Conservation (phyloP, 2,888 invertebrate genomes). For the Peribatodes rhomboidaria region DNA sequence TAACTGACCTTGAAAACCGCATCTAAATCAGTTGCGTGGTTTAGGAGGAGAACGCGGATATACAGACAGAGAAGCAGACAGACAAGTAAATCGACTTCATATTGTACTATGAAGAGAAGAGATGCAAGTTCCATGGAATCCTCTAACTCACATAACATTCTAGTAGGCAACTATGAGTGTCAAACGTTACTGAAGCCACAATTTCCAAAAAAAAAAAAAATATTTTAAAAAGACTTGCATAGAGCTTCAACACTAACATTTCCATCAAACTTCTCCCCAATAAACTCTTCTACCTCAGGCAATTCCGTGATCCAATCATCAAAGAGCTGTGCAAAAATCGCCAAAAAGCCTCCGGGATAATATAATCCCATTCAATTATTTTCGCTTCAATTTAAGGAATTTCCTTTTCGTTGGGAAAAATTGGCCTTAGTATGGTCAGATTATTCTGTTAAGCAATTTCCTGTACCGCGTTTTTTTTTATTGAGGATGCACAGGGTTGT, state of each 20-base stretch:
- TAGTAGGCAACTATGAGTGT: too few relatives aligned
- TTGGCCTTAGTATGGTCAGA: slow-evolving; percentile 38
- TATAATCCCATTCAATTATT: slow-evolving; percentile 42
- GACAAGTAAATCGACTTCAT: too few relatives aligned
- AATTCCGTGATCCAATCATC: slow-evolving; percentile 19
- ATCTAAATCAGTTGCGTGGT: too few relatives aligned
- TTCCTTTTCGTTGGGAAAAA: slow-evolving; percentile 34
- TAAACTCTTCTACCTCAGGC: slow-evolving; percentile 6
- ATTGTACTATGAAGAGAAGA: too few relatives aligned
- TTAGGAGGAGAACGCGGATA: too few relatives aligned
- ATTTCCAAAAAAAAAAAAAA: neutral
- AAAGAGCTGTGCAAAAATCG: slow-evolving; percentile 24
- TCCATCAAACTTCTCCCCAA: neutral
- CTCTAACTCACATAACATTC: too few relatives aligned
- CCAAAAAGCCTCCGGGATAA: slow-evolving; percentile 23
- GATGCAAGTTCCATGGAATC: too few relatives aligned
- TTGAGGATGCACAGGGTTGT: slow-evolving; percentile 26
- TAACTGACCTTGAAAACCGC: too few relatives aligned
- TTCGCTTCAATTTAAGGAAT: slow-evolving; percentile 43
- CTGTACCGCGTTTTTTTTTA: slow-evolving; percentile 30
- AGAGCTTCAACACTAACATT: neutral
- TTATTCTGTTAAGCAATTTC: slow-evolving; percentile 48
- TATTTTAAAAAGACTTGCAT: neutral
- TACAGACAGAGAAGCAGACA: too few relatives aligned
- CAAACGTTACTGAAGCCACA: too few relatives aligned